Percentiles rank a stretch among this genome's conserved stretches.
Evolutionary conservation across 2,797 vertebrate genomes (phyloP).

Genomic region (Phoebastria nigripes): DNA sequence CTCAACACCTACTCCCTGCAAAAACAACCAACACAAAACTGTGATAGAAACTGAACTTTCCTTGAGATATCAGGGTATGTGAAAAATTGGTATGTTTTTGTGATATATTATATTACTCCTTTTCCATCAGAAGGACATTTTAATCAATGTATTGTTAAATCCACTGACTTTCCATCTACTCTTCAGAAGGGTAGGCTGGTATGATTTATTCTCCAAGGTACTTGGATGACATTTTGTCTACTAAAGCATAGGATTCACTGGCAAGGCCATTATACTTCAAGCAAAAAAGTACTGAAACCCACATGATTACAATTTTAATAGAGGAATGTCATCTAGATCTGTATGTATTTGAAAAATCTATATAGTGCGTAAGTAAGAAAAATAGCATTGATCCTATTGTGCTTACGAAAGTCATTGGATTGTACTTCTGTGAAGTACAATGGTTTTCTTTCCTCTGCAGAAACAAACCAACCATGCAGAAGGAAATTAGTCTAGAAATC

Average conservation of each 20-base stretch:
- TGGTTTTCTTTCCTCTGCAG: not conserved
- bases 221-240: not conserved
- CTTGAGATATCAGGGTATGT: not conserved
- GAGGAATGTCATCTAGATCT: not conserved
- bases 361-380: not conserved
- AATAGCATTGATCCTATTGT: not conserved
- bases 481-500: not conserved
- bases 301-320: not conserved
- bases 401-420: not conserved
- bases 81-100: not conserved
- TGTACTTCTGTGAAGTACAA: not conserved
- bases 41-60: not conserved
- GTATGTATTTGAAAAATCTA: not conserved
- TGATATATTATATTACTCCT: not conserved
- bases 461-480: not conserved
- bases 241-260: not conserved
- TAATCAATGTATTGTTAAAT: conserved; percentile 45
- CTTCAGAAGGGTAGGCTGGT: not conserved
- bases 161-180: conserved; percentile 4
- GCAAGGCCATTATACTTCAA: not conserved
- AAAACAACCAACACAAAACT: not conserved
- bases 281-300: not conserved
- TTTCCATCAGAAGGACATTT: not conserved
- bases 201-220: not conserved
- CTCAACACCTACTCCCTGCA: not conserved